Percentiles rank a stretch among this genome's conserved stretches.
Conservation (phyloP, 2,888 invertebrate species). For the Troides helena region DNA sequence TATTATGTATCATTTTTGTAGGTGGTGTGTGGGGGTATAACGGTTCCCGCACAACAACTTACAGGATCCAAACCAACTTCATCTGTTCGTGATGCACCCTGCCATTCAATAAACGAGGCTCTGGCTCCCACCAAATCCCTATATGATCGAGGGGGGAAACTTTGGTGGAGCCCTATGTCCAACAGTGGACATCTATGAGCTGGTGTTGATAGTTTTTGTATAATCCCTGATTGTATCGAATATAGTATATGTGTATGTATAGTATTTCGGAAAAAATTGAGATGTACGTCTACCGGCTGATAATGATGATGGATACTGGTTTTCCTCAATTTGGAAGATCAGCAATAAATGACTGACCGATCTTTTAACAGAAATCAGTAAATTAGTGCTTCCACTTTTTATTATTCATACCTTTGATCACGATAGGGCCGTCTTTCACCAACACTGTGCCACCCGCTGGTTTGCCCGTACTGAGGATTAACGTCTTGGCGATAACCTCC, state of each 20-base stretch:
- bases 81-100: too few relatives aligned
- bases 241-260: not conserved
- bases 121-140: too few relatives aligned
- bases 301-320: not conserved
- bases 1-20: not conserved
- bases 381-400: not conserved
- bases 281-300: not conserved
- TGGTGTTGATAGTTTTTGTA: too few relatives aligned
- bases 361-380: too few relatives aligned
- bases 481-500: conserved; percentile 33
- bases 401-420: conserved; percentile 62
- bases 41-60: too few relatives aligned
- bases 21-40: not conserved
- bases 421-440: conserved; percentile 68
- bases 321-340: too few relatives aligned
- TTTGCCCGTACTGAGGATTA: conserved; percentile 40
- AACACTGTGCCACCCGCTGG: conserved; percentile 67
- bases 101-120: too few relatives aligned
- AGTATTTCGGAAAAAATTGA: not conserved
- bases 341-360: too few relatives aligned
- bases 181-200: too few relatives aligned
- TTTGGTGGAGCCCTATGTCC: not conserved
- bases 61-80: too few relatives aligned
- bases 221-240: too few relatives aligned
- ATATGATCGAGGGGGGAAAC: too few relatives aligned